Evolutionary conservation across 1,140 invertebrate genomes (phyloP), one percentile per base, ranked within the genome.

Genomic region (Pygmarrhopalites habei): DNA sequence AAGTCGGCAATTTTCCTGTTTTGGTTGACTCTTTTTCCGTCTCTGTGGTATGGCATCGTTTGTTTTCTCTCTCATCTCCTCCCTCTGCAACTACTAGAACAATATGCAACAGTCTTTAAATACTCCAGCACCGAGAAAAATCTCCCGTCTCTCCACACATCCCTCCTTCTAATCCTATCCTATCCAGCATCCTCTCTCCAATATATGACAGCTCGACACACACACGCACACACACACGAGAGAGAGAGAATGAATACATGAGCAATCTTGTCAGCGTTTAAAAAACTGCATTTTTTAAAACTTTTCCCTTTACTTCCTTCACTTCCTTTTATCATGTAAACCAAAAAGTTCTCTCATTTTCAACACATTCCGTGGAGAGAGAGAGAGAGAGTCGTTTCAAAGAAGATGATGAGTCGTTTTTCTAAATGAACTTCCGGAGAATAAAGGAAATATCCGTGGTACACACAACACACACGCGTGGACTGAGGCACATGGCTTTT

Each of bases 11-110:
- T 52, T 52, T 52, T 29, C 25, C 25, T 52, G 49, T 52, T 52
- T 52, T 52, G 28, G 49, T 26, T 5, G 49, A 52, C 49, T 25
- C 49, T n/a, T 52, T 52, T 52, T 35, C 30, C 29, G 53, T 39
- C 29, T 57, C 46, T 60, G 58, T 60, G 58, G 58, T 47, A 44
- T 51, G 46, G 3, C 7, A 26, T 49, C 43, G 58, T 60, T 60
- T 60, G 46, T 60, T 60, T 60, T 60, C 58, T 49, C 46, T 52
- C 49, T n/a, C n/a, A n/a, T n/a, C n/a, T n/a, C n/a, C n/a, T n/a
- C n/a, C n/a, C n/a, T n/a, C 49, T 25, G 10, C 49, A 52, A 29
- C 49, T 52, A 52, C 49, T 52, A 52, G 49, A 52, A 52, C 49
- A 52, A 52, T 52, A 46, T 46, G 44, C 44, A 46, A n/a, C 10